Conservation (phyloP, 2,888 invertebrate species). For the Tachystola acroxantha region DNA sequence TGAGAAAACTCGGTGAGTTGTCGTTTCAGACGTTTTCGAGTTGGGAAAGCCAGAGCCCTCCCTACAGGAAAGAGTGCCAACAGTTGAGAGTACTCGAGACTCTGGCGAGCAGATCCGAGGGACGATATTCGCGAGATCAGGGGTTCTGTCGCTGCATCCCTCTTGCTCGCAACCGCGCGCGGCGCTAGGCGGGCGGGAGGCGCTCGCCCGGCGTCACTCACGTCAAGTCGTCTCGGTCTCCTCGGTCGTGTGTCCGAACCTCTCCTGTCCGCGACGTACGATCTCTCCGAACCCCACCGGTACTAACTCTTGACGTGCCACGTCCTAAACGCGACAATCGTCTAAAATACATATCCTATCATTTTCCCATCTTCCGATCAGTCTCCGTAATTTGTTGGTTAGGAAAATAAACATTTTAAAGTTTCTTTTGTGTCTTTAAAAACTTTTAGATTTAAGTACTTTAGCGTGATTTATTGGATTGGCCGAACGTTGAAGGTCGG, state of each 20-base stretch:
- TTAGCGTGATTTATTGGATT: conserved; percentile 25
- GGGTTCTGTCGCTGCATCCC: conserved; percentile 65
- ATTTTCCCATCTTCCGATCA: conserved; percentile 23
- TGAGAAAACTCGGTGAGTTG: conserved; percentile 22
- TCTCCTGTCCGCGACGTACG: conserved; percentile 70
- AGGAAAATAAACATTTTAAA: conserved; percentile 10
- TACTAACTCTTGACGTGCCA: conserved; percentile 54
- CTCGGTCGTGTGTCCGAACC: conserved; percentile 70
- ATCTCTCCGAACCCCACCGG: conserved; percentile 66
- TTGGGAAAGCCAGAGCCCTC: conserved; percentile 50
- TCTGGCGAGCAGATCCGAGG: conserved; percentile 63
- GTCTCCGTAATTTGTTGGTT: conserved; percentile 9
- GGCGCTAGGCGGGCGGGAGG: conserved; percentile 67
- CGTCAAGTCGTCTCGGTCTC: conserved; percentile 72
- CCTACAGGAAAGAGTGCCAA: conserved; percentile 59
- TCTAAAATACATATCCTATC: conserved; percentile 37
- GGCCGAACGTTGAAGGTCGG: conserved; percentile 41
- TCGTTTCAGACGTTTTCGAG: conserved; percentile 42
- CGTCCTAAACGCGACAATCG: conserved; percentile 39
- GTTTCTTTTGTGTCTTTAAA: conserved; percentile 20
- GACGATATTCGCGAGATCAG: conserved; percentile 64
- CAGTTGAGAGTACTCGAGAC: conserved; percentile 66
- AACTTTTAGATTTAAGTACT: conserved; percentile 32
- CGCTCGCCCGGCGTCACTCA: conserved; percentile 64
- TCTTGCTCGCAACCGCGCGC: conserved; percentile 59